Base-by-base conservation (phyloP, 1,140 invertebrate species). In the Cataglyphis hispanica region DNA sequence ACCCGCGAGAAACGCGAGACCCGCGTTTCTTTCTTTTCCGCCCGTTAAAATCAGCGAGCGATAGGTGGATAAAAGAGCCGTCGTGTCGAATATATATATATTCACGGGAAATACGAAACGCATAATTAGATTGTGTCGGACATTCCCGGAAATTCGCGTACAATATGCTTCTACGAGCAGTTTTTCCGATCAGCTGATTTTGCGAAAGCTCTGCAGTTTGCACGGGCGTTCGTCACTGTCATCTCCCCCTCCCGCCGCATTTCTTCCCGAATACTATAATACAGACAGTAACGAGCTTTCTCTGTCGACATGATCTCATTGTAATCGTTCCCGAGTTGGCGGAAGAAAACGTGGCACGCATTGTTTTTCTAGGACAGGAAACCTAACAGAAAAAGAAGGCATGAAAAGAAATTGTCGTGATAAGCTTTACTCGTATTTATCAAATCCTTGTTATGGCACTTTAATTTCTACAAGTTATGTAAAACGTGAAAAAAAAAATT, bases 61-160 rank as follows among this genome's bases (percentile, higher is more conserved):
- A 37, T 19, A 37, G 19, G 19, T 4, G 58, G 10, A 13, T 60
- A 60, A 60, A 31, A 67, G 63, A 7, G 60, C 27, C 7, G 40
- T 43, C 40, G 40, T 11, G 22, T 67, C 37, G 46, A 50, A 50
- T 50, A 50, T 50, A 4, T 43, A n/a, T n/a, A 46, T 13, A 46
- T 46, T 46, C 16, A 6, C 13, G 43, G 13, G 43, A 34, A 6
- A n/a, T 40, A 37, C 60, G 43, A 34, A 6, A n/a, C 60, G 58
- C 60, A 46, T 77, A 77, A 77, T 77, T 77, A 77, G 75, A 77
- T 50, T 27, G 76, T 27, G 61, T 37, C 40, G 22, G 58, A 76
- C 66, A 69, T 19, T 46, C 58, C 31, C 31, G 1, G 13, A 27
- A 2, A 10, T 61, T 27, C 10, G 34, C 58, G 13, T 16, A 50